Evolutionary conservation across 2,797 vertebrate species (phyloP).

Genomic region (Knipowitschia caucasica): DNA sequence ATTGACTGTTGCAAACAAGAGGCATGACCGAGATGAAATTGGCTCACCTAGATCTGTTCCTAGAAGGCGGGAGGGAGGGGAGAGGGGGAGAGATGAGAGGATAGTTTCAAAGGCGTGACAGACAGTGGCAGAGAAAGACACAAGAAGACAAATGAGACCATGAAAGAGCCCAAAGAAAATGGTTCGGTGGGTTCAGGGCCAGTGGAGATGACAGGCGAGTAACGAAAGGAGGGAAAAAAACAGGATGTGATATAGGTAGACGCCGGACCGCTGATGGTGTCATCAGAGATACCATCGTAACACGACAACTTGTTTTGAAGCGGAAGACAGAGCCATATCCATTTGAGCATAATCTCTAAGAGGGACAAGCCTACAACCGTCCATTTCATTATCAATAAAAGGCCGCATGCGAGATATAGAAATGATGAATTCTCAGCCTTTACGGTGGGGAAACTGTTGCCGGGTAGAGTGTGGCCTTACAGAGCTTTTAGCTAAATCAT

Average conservation of each 20-base stretch:
- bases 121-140: slow-evolving; percentile 59
- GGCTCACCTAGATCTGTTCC: slow-evolving; percentile 69
- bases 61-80: slow-evolving; percentile 19
- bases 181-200: slow-evolving; percentile 42
- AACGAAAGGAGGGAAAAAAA: slow-evolving; percentile 23
- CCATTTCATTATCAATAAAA: slow-evolving; percentile 63
- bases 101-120: slow-evolving; percentile 53
- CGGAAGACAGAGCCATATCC: slow-evolving; percentile 43
- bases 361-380: slow-evolving; percentile 25
- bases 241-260: slow-evolving; percentile 40
- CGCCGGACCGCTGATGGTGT: slow-evolving; percentile 35
- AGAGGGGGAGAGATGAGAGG: slow-evolving; percentile 42
- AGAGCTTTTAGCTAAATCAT: too few relatives aligned
- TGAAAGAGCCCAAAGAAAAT: slow-evolving; percentile 43
- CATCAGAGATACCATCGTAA: slow-evolving; percentile 49
- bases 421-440: slow-evolving; percentile 63
- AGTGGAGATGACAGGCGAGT: slow-evolving; percentile 35
- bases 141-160: slow-evolving; percentile 63
- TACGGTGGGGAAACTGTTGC: slow-evolving; percentile 38
- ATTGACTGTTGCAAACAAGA: slow-evolving; percentile 73
- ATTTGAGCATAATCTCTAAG: slow-evolving; percentile 49
- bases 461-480: slow-evolving; percentile 36
- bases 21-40: slow-evolving; percentile 73
- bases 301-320: slow-evolving; percentile 48
- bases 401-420: slow-evolving; percentile 52